These are phyloP conservation scores for Caranx ignobilis DNA, from an alignment of 2,113 vertebrate genomes.

Conservation along the genomic window DNA sequence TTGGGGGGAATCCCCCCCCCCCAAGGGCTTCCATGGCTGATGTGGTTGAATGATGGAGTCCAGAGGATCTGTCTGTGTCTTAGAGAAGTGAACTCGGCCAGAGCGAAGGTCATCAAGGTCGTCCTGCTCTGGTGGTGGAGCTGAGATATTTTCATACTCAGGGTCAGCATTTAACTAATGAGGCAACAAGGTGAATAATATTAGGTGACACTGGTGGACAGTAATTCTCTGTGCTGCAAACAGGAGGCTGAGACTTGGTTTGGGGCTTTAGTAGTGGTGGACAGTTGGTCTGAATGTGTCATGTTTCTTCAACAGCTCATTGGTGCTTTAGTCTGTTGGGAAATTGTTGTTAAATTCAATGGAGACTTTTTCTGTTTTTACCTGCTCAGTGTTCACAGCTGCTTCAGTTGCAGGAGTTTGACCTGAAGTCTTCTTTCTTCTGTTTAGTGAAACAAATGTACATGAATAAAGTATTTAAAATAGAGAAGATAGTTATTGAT, in stretches of 20 bases:
- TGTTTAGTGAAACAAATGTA: no score
- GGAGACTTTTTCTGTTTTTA: neutral
- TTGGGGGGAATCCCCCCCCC: no score
- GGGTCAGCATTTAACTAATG: neutral
- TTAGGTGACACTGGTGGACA: neutral
- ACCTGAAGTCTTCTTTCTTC: neutral
- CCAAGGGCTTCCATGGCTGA: neutral
- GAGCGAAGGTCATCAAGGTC: neutral
- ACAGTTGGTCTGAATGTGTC: no score
- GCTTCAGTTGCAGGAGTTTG: neutral
- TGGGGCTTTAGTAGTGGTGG: no score
- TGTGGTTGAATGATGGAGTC: slow-evolving; percentile 2
- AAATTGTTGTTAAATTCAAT: no score
- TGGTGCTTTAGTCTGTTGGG: no score
- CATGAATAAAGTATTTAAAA: no score
- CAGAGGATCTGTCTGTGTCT: neutral
- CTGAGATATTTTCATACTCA: neutral
- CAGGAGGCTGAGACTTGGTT: no score
- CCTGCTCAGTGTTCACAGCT: neutral
- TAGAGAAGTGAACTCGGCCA: neutral
- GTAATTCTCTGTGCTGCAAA: no score
- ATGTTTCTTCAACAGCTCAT: no score
- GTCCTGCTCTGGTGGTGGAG: neutral
- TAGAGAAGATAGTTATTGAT: no score
- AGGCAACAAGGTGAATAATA: neutral